Base-by-base conservation (phyloP, 2,888 invertebrate genomes). In the Acanthosepion pharaonis region DNA sequence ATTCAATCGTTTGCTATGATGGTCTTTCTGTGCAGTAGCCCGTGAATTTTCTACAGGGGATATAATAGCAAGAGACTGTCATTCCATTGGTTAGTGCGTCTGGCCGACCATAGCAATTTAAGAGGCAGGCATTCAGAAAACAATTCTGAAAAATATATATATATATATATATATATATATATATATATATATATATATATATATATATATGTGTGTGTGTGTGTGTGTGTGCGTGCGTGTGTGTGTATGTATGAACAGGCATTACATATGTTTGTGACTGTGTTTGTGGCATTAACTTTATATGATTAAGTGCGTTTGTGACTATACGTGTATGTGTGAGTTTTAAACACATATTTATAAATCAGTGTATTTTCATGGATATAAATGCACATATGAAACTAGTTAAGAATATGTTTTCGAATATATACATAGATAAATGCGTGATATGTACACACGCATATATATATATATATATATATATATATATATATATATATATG, bases 371-470 rank as follows among this genome's bases (percentile, higher is more conserved):
- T 23, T 42, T 42, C 25, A 59, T 25, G 25, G 0, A 59, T 59
- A 59, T 59, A 20, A 23, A 2, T 25, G 25, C 20, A 59, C 42
- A 42, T 42, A 42, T 42, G 42, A 42, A 42, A 42, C 42, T 42
- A 42, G 42, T 42, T 42, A 23, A 20, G 51, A 23, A 59, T 59
- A 59, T 59, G 20, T n/a, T 18, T 78, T 2, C n/a, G 2, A 11
- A 78, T 78, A n/a, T n/a, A n/a, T 78, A 78, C n/a, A 78, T 78
- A 78, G 28, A 78, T 78, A n/a, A n/a, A 78, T 78, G n/a, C n/a
- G 15, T 78, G n/a, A 28, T 64, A 28, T 64, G 11, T 64, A 28
- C 5, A 11, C n/a, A 78, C 18, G 4, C n/a, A 78, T 11, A 78
- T 11, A 11, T n/a, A 78, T n/a, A 28, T 11, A 78, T n/a, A 78